Percentiles rank a stretch among this genome's conserved stretches.
Evolutionary conservation across 2,888 invertebrate species (phyloP).

Genomic region (Philhelius pedissequus): DNA sequence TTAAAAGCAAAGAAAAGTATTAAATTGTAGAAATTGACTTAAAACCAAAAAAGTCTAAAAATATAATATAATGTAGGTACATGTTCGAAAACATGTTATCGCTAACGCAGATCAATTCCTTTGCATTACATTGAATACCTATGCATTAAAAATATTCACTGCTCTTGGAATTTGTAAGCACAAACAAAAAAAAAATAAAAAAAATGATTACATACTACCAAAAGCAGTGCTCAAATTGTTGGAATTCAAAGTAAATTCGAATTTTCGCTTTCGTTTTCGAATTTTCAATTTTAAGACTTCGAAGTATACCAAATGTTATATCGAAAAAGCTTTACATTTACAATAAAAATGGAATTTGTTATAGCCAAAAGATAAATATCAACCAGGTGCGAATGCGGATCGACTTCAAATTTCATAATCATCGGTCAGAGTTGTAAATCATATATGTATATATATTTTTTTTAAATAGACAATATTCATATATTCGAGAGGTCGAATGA

Average conservation of each 20-base stretch:
- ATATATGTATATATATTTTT: too few species aligned
- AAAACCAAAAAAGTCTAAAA: too few species aligned
- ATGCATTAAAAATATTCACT: background rate
- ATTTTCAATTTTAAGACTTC: background rate
- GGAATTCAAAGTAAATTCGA: background rate
- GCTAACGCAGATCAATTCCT: background rate
- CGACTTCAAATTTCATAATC: background rate
- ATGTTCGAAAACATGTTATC: conserved; percentile 25
- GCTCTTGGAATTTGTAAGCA: too few species aligned
- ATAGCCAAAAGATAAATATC: background rate
- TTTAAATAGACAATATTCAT: too few species aligned
- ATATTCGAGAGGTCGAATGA: too few species aligned
- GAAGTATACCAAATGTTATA: background rate
- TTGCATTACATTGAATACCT: background rate
- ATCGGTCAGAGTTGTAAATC: background rate
- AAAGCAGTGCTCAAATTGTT: background rate
- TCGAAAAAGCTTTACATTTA: background rate
- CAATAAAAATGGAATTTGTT: background rate
- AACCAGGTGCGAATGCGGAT: background rate
- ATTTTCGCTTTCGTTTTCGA: background rate
- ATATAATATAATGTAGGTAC: conserved; percentile 13
- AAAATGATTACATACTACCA: background rate
- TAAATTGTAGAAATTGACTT: conserved; percentile 26
- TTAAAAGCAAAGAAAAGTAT: background rate
- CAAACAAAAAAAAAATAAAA: background rate